Conservation (phyloP, 1,140 invertebrate genomes). For the Dermatophagoides farinae region DNA sequence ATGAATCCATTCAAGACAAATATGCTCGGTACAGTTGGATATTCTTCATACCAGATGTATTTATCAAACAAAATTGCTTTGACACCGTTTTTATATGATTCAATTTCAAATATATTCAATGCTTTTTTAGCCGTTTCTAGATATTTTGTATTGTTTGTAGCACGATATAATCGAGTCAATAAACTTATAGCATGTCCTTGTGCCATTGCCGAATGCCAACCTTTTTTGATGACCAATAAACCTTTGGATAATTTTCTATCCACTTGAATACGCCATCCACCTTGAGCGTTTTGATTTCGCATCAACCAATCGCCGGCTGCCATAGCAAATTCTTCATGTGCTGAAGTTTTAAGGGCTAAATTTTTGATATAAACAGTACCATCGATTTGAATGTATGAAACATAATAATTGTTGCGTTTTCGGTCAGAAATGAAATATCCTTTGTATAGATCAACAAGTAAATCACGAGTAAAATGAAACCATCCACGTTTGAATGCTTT, state of each 20-base stretch:
- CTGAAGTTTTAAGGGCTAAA: conserved; percentile 53
- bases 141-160: conserved; percentile 51
- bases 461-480: conserved; percentile 60
- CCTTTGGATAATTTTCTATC: conserved; percentile 40
- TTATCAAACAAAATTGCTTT: conserved; percentile 57
- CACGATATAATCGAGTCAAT: conserved; percentile 63
- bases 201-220: conserved; percentile 94
- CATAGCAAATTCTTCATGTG: conserved; percentile 72
- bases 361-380: conserved; percentile 60
- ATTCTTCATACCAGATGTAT: conserved; percentile 88
- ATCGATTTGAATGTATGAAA: conserved; percentile 45
- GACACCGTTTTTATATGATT: conserved; percentile 47
- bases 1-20: conserved; percentile 98
- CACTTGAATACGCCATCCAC: conserved; percentile 75
- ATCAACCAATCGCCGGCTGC: conserved; percentile 84
- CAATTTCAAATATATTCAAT: conserved; percentile 53
- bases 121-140: conserved; percentile 56
- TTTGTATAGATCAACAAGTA: conserved; percentile 79
- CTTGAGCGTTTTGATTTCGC: conserved; percentile 55
- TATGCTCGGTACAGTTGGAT: conserved; percentile 78
- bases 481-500: conserved; percentile 33
- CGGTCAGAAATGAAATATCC: conserved; percentile 43
- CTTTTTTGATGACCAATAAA: conserved; percentile 45
- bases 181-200: conserved; percentile 91
- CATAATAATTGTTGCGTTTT: conserved; percentile 28